Evolutionary conservation across 2,888 invertebrate genomes (phyloP), one percentile per base, ranked within the genome.

Genomic region (Branchellion lobata): DNA sequence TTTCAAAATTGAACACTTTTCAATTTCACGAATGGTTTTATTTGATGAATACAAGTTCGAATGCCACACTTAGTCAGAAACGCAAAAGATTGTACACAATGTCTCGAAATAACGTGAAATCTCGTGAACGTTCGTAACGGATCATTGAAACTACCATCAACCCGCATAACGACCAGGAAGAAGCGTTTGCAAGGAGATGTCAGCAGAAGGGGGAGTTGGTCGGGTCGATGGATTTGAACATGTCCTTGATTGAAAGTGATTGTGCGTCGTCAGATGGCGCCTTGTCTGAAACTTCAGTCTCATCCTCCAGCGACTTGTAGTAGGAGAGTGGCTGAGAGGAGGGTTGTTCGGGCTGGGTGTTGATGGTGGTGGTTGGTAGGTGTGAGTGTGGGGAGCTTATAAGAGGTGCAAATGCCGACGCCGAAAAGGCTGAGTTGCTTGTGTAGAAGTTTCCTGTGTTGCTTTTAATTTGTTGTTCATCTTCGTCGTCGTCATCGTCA

Each of bases 131-230:
- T n/a, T n/a, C n/a, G n/a, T n/a, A n/a, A n/a, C n/a, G n/a, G n/a
- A n/a, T n/a, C n/a, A n/a, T n/a, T n/a, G n/a, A n/a, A n/a, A n/a
- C n/a, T n/a, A n/a, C n/a, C n/a, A n/a, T n/a, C n/a, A n/a, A n/a
- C n/a, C n/a, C n/a, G n/a, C n/a, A n/a, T n/a, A n/a, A n/a, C n/a
- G n/a, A n/a, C n/a, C n/a, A n/a, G n/a, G n/a, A n/a, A n/a, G n/a
- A n/a, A n/a, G n/a, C n/a, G n/a, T n/a, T n/a, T n/a, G n/a, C n/a
- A n/a, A n/a, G n/a, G n/a, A n/a, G n/a, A n/a, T n/a, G n/a, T n/a
- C 83, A 87, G 81, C 87, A 88, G 82, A 88, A 88, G 27, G 88
- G 88, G 36, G 88, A 88, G 2, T 87, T 87, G 29, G 88, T 88
- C 0, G 88, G 88, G 81, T 88, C 88, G 78, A 87, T 87, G 27